Evolutionary conservation across 2,888 invertebrate species (phyloP).

Genomic region (Teleogryllus oceanicus): DNA sequence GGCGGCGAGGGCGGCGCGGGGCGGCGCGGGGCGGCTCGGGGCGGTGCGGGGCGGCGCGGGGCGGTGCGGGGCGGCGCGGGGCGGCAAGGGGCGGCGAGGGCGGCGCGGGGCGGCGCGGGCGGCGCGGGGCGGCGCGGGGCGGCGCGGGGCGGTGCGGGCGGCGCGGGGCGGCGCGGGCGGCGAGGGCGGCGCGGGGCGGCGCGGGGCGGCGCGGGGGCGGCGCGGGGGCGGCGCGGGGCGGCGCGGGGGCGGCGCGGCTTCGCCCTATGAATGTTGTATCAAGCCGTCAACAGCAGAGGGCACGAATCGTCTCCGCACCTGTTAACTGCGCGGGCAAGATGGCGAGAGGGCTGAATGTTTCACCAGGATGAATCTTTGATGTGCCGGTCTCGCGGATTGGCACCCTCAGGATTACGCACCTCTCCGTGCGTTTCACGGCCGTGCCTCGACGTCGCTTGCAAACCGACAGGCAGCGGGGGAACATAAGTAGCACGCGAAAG

Average conservation of each 20-base stretch:
- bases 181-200: too few species aligned
- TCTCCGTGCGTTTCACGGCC: not conserved
- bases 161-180: too few species aligned
- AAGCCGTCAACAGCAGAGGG: not conserved
- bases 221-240: too few species aligned
- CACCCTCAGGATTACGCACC: not conserved
- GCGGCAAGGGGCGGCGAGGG: not conserved
- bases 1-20: not conserved
- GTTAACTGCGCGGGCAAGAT: not conserved
- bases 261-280: slow-evolving; percentile 1
- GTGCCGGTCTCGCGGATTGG: not conserved
- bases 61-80: not conserved
- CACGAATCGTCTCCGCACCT: not conserved
- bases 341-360: not conserved
- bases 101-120: too few species aligned
- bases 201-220: too few species aligned
- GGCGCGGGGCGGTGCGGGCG: too few species aligned
- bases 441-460: too few species aligned
- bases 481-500: too few species aligned
- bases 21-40: too few species aligned
- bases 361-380: not conserved
- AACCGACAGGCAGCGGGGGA: too few species aligned
- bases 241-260: not conserved
- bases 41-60: not conserved
- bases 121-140: not conserved